Base-by-base conservation (phyloP, 2,113 vertebrate genomes). In the Cnemophilus loriae region DNA sequence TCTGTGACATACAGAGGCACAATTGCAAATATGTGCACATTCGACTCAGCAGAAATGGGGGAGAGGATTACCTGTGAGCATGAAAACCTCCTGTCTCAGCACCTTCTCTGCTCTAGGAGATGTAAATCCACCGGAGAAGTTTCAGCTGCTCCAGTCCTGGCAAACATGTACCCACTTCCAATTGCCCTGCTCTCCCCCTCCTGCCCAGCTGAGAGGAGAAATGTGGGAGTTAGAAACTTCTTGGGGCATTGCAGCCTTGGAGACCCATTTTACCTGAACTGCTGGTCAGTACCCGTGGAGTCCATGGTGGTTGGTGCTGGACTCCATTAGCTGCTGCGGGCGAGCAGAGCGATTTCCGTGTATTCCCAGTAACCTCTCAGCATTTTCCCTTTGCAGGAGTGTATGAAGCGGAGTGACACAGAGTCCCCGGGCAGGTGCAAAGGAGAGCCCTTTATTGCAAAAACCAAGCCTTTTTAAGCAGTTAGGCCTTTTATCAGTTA, bases 41-140 rank as follows among this genome's bases (percentile, higher is more conserved):
- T 61, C 0, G 0, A 2, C 42, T 42, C 16, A 9, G 53, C 33
- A 55, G 71, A 33, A 71, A 19, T 24, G 6, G 9, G 27, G 24
- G 9, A 71, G 33, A 73, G 44, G 27, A 22, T 86, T 68, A 42
- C 18, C 35, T 71, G 70, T 71, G 75, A 57, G 26, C 28, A 3
- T 18, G 59, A 41, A 69, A 21, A 63, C 35, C 76, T 85, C 35
- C 74, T 42, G 12, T 23, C 33, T 42, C 59, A 57, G 37, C n/a
- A 37, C 46, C 46, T 67, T 24, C 10, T 16, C 53, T 80, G 27
- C 68, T 73, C 59, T 56, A 42, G 39, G 49, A 55, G 33, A 33
- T 78, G 17, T 35, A 64, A 83, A 55, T 60, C 19, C 22, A 7
- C 41, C 30, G 13, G 56, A 53, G 56, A 67, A 57, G 53, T 61